Evolutionary conservation across 2,888 invertebrate genomes (phyloP), one percentile per base, ranked within the genome.

Genomic region (Diogma glabrata): DNA sequence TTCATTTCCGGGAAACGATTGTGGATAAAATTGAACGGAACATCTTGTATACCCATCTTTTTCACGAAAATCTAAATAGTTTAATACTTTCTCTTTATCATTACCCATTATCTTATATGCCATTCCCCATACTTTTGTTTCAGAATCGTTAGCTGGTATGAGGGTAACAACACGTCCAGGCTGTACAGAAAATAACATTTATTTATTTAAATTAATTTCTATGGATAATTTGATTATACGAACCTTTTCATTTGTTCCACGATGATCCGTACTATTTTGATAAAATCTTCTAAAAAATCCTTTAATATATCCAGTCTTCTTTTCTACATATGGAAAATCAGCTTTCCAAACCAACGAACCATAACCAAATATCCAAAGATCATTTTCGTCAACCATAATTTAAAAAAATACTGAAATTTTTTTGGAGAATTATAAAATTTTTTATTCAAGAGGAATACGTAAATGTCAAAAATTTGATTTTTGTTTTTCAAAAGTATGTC

Each of bases 281-380:
- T 91, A 96, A 69, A 95, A 96, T 59, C 90, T 74, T 59, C 95
- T 75, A n/a, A 78, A 69, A 60, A 81, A 94, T 16, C 92, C 91
- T 67, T 81, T 79, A 50, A 95, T 84, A 61, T 79, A 84, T 48
- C 96, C 96, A 54, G 84, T 75, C 30, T 86, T 62, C 65, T 83
- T 85, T 54, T 73, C 72, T 59, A 86, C 84, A 60, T 80, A 88
- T 0, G 88, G 87, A 71, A 97, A 96, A 67, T 94, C 93, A 0
- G 84, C 88, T 73, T 95, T 94, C 96, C 96, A 97, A 57, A 95
- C 81, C 50, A 97, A 71, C 0, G 94, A 94, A 1, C 96, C 96
- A 64, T 96, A 97, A 7, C 96, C 96, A 71, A 95, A 97, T 26
- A 96, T 76, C 43, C 43, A 43, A 1, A 43, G 22, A 43, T 22